Base-by-base conservation (phyloP, 2,888 invertebrate species). In the Deroplatys truncata region DNA sequence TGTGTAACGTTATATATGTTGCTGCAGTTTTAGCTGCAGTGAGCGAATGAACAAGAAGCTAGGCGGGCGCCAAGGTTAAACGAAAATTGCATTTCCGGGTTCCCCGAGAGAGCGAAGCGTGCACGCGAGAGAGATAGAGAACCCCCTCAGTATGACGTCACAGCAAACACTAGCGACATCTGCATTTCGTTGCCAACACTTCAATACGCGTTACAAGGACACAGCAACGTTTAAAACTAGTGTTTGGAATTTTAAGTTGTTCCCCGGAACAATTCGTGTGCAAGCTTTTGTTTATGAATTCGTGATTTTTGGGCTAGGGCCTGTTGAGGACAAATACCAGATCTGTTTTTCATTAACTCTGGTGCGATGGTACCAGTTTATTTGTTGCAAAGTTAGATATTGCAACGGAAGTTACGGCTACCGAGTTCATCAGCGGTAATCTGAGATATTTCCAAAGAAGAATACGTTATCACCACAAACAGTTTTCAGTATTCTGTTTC, bases 51-150 rank as follows among this genome's bases (percentile, higher is more conserved):
- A 28, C 84, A 31, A 28, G 29, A 31, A 31, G 84, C 84, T 84
- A 8, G 84, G 20, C 82, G 87, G 87, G 43, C 43, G 83, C 85
- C 85, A 89, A 89, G 89, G 89, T 89, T 89, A 89, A 86, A 89
- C 89, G 89, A 89, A 89, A 89, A 89, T 86, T 89, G 89, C 89
- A 89, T 89, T 89, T 89, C 89, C 89, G 89, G 89, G 89, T 89
- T 86, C 89, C 86, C 86, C 86, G 86, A 86, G 86, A 72, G 43
- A 28, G 86, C 28, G 56, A 72, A 82, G 82, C 86, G 86, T 86
- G 56, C 56, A 72, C 56, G 56, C 56, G 56, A 72, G 56, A 20
- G 56, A 72, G 56, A 72, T 72, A 72, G 56, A 72, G 56, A 72
- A 72, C 56, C 25, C 56, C 20, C 43, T 72, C 20, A 16, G 20